Evolutionary conservation across 92 coral and sea anemone species (phyloP).

Genomic region (Epizoanthus fatuus): DNA sequence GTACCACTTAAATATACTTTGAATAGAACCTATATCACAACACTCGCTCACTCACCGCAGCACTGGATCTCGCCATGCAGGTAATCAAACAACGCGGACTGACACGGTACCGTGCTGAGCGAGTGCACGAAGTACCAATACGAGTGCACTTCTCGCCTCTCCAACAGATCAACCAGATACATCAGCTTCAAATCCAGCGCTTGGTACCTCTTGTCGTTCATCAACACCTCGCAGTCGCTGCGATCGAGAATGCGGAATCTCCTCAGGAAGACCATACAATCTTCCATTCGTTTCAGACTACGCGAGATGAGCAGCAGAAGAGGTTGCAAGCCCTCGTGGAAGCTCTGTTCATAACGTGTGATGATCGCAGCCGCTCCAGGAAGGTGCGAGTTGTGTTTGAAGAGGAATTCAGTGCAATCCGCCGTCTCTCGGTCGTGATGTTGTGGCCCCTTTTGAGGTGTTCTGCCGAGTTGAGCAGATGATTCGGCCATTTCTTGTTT

Average conservation of each 20-base stretch:
- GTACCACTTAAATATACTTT: too few relatives aligned
- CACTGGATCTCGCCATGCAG: constrained; percentile 17
- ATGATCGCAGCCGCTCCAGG: background rate
- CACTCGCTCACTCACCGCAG: constrained; percentile 1
- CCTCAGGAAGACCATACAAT: constrained; percentile 13
- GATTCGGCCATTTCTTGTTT: constrained; percentile 6
- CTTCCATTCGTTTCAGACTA: constrained; percentile 15
- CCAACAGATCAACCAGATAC: constrained; percentile 14
- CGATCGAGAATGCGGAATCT: constrained; percentile 12
- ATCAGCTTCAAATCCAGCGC: constrained; percentile 26
- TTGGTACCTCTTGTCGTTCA: constrained; percentile 33
- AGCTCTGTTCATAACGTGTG: background rate
- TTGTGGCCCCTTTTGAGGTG: background rate
- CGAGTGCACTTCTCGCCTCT: constrained; percentile 11
- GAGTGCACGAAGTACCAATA: constrained; percentile 31
- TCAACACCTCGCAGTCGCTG: constrained; percentile 28
- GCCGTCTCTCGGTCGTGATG: background rate
- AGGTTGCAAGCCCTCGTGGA: constrained; percentile 11
- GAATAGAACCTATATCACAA: background rate
- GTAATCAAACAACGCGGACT: constrained; percentile 9
- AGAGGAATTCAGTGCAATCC: constrained; percentile 9
- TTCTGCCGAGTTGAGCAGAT: background rate
- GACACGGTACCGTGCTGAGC: background rate
- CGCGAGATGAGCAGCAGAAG: constrained; percentile 3
- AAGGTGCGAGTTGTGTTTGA: background rate